Evolutionary conservation across 2,113 vertebrate species (phyloP).

Genomic region (Leptobrachium leishanense): DNA sequence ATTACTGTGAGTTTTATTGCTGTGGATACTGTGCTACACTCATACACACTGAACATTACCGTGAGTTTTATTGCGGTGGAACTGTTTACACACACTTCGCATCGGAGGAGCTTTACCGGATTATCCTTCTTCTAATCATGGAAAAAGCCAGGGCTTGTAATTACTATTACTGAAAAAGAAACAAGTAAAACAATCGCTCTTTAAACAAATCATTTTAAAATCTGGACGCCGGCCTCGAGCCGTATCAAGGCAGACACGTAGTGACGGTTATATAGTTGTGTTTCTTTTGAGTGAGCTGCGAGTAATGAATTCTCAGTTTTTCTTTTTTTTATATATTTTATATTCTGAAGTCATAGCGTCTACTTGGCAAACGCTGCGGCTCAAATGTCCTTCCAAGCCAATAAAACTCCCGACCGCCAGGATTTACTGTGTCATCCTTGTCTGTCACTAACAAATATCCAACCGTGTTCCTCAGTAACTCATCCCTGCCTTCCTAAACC

Average conservation of each 20-base stretch:
- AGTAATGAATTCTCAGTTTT: slow-evolving; percentile 49
- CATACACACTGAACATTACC: too few species aligned
- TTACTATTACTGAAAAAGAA: too few species aligned
- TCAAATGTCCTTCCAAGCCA: slow-evolving; percentile 59
- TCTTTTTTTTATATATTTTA: slow-evolving; percentile 65
- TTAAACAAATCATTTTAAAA: too few species aligned
- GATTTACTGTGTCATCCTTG: slow-evolving; percentile 59
- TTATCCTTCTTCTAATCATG: too few species aligned
- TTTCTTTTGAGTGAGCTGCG: slow-evolving; percentile 10
- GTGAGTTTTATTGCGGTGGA: too few species aligned
- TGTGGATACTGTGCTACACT: too few species aligned
- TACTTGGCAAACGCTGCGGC: slow-evolving; percentile 64
- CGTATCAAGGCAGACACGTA: slow-evolving; percentile 17
- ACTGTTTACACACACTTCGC: too few species aligned
- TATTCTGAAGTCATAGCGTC: slow-evolving; percentile 71
- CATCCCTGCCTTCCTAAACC: not conserved
- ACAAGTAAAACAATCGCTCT: too few species aligned
- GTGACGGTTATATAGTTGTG: not conserved
- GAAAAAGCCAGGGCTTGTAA: too few species aligned
- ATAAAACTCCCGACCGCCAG: slow-evolving; percentile 56
- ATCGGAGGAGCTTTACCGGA: too few species aligned
- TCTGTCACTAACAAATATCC: slow-evolving; percentile 26
- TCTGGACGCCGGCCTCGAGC: slow-evolving; percentile 1
- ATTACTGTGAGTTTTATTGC: too few species aligned
- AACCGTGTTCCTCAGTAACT: slow-evolving; percentile 8